phyloP scores from a whole-genome alignment of 2,797 vertebrate genomes.

The Coracias cyanogaster region DNA sequence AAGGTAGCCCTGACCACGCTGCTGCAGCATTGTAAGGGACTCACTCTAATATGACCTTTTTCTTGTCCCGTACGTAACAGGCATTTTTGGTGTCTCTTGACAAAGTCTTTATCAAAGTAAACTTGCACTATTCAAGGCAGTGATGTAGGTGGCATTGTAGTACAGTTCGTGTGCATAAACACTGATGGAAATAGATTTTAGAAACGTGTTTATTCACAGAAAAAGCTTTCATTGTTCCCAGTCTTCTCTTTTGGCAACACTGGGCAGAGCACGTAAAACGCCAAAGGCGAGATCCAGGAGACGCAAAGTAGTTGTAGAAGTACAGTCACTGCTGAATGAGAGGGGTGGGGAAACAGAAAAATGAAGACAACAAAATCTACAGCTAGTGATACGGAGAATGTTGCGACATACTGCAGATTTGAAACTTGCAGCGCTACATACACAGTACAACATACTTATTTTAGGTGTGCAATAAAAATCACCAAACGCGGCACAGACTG shows the following conservation, averaged over 20 bases:
- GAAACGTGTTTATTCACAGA: background rate
- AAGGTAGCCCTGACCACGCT: background rate
- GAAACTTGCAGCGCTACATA: background rate
- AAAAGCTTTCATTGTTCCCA: background rate
- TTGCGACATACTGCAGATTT: background rate
- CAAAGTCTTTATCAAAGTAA: background rate
- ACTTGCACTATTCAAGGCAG: background rate
- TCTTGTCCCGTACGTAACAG: background rate
- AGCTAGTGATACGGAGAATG: background rate
- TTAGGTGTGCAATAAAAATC: background rate
- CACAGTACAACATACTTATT: background rate
- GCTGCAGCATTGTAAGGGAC: background rate
- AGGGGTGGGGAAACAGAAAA: background rate
- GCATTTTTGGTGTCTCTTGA: background rate
- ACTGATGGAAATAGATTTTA: background rate
- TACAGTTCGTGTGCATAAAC: background rate
- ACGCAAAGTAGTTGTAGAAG: background rate
- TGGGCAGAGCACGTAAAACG: rapidly evolving
- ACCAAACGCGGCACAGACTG: background rate
- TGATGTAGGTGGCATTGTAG: background rate
- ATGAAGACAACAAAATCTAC: background rate
- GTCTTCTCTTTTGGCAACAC: background rate
- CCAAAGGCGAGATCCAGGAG: background rate
- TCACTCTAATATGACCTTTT: background rate
- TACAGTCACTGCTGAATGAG: background rate